phyloP scores from a whole-genome alignment of 2,888 invertebrate species.

The Diplazon laetatorius region DNA sequence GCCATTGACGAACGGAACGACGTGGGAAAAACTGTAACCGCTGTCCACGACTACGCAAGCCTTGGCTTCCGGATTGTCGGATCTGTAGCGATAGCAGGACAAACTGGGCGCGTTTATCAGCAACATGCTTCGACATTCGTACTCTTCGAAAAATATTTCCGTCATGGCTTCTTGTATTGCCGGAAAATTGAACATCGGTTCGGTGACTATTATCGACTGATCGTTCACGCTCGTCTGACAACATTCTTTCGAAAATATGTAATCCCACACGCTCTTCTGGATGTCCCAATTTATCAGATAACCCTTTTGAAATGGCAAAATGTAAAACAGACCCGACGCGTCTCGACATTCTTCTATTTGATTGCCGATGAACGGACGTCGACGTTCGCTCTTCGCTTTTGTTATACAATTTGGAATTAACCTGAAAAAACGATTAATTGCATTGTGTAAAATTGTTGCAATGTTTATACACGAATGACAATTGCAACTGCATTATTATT shows the following conservation, averaged over 20 bases:
- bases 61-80: slow-evolving; percentile 84
- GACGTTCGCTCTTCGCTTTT: slow-evolving; percentile 98
- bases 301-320: slow-evolving; percentile 97
- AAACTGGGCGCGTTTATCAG: slow-evolving; percentile 92
- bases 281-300: slow-evolving; percentile 98
- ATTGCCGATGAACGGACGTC: slow-evolving; percentile 95
- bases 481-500: too few relatives aligned
- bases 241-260: slow-evolving; percentile 94
- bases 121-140: slow-evolving; percentile 92
- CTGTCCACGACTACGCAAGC: slow-evolving; percentile 94
- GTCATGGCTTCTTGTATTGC: slow-evolving; percentile 96
- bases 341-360: slow-evolving; percentile 99
- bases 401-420: slow-evolving; percentile 97
- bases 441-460: too few relatives aligned
- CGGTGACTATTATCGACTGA: slow-evolving; percentile 93
- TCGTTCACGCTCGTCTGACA: slow-evolving; percentile 90
- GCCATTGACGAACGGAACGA: slow-evolving; percentile 93
- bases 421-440: slow-evolving; percentile 82
- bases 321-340: slow-evolving; percentile 96
- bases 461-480: too few relatives aligned
- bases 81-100: slow-evolving; percentile 88
- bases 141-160: slow-evolving; percentile 99
- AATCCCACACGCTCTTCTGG: slow-evolving; percentile 98
- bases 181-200: slow-evolving; percentile 96
- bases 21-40: slow-evolving; percentile 97